Evolutionary conservation across 2,888 invertebrate genomes (phyloP).

Genomic region (Chesias legatella): DNA sequence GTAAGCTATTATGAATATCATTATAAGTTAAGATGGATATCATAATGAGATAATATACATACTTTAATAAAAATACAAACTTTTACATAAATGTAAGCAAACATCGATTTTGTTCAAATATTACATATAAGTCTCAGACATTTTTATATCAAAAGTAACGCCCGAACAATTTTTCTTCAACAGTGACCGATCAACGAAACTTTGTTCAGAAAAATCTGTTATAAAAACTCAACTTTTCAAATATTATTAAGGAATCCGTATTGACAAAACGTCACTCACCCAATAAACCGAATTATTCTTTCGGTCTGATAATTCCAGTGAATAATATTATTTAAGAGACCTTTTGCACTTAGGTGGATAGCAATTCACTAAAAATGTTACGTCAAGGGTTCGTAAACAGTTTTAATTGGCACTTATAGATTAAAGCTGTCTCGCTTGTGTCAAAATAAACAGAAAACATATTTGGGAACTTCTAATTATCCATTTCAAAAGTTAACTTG

Average conservation of each 20-base stretch:
- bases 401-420: slow-evolving; percentile 46
- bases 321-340: slow-evolving; percentile 32
- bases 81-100: no score
- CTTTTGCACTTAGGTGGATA: slow-evolving; percentile 34
- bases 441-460: slow-evolving; percentile 38
- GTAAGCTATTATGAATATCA: no score
- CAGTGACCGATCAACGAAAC: slow-evolving; percentile 8
- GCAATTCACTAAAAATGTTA: slow-evolving; percentile 38
- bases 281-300: slow-evolving; percentile 23
- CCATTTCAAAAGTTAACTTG: slow-evolving; percentile 11
- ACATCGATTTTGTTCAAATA: slow-evolving; percentile 4
- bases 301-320: slow-evolving; percentile 22
- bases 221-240: slow-evolving; percentile 33
- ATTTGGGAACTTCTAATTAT: slow-evolving; percentile 16
- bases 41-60: no score
- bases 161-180: slow-evolving; percentile 7
- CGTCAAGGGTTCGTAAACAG: slow-evolving; percentile 38
- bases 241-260: slow-evolving; percentile 30
- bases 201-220: slow-evolving; percentile 24
- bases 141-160: slow-evolving; percentile 4
- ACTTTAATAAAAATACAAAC: no score
- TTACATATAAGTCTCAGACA: slow-evolving; percentile 7
- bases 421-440: neutral
- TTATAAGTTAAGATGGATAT: no score
- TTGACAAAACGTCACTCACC: slow-evolving; percentile 21